phyloP scores from a whole-genome alignment of 2,797 vertebrate species.

The Ceryle rudis region DNA sequence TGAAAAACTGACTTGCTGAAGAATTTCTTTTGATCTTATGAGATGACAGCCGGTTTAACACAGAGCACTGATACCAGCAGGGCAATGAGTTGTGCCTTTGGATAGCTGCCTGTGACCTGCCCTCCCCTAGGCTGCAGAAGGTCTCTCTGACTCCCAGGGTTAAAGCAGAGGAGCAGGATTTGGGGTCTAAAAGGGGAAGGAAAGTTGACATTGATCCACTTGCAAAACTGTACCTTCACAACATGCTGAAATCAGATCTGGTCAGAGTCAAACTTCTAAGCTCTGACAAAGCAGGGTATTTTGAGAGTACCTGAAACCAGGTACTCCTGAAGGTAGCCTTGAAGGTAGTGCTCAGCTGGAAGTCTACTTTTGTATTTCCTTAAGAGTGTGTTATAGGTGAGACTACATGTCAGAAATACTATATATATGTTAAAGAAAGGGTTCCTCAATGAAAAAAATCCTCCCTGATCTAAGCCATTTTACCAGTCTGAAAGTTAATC shows the following conservation, averaged over 20 bases:
- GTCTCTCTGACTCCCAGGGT: not conserved
- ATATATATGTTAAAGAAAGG: not conserved
- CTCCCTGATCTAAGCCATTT: not conserved
- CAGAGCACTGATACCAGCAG: not conserved
- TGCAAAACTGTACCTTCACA: not conserved
- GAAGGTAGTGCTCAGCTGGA: not conserved
- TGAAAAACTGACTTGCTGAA: not conserved
- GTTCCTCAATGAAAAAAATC: not conserved
- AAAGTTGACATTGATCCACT: not conserved
- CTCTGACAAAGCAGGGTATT: not conserved
- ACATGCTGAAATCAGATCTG: not conserved
- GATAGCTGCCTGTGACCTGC: not conserved
- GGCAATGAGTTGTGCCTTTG: not conserved
- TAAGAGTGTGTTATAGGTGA: not conserved
- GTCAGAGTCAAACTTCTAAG: not conserved
- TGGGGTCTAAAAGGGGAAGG: not conserved
- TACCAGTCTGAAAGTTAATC: not conserved
- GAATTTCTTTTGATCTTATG: not conserved
- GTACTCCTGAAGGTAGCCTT: not conserved
- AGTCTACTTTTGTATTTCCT: not conserved
- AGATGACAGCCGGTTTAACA: not conserved
- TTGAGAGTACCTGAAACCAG: not conserved
- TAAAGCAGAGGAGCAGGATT: not conserved
- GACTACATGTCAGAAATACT: not conserved
- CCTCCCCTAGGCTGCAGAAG: not conserved